phyloP scores from a whole-genome alignment of 2,113 vertebrate species.

The Erpornis zantholeuca region DNA sequence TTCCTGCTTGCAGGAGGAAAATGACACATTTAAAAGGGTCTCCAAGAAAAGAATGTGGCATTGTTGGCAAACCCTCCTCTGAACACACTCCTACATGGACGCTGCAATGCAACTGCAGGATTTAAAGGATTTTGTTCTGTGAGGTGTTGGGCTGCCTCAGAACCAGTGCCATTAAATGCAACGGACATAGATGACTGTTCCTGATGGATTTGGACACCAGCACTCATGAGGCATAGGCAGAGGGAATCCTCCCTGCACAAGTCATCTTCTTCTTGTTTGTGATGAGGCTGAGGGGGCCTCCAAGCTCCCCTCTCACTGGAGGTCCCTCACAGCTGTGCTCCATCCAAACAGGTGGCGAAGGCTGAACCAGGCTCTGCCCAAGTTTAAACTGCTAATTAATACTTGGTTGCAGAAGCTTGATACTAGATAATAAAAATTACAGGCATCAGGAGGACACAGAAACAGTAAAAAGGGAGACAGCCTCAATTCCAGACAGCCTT shows the following conservation, averaged over 20 bases:
- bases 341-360: background rate
- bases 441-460: background rate
- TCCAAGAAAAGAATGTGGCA: background rate
- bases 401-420: background rate
- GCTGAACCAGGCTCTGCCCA: background rate
- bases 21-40: rapidly evolving
- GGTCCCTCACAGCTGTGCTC: slow-evolving; percentile 16
- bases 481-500: background rate
- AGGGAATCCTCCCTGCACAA: background rate
- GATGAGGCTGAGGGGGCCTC: background rate
- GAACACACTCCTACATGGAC: rapidly evolving
- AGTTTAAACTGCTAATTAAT: slow-evolving; percentile 29
- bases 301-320: background rate
- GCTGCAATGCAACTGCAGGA: rapidly evolving
- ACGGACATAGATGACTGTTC: rapidly evolving
- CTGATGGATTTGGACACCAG: background rate
- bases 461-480: background rate
- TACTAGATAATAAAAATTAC: background rate
- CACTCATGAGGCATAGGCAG: background rate
- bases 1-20: background rate
- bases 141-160: background rate
- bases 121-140: background rate
- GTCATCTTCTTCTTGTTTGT: background rate
- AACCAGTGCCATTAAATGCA: background rate
- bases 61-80: background rate